Base-by-base conservation (phyloP, 1,140 invertebrate genomes). In the Eufriesea mexicana region DNA sequence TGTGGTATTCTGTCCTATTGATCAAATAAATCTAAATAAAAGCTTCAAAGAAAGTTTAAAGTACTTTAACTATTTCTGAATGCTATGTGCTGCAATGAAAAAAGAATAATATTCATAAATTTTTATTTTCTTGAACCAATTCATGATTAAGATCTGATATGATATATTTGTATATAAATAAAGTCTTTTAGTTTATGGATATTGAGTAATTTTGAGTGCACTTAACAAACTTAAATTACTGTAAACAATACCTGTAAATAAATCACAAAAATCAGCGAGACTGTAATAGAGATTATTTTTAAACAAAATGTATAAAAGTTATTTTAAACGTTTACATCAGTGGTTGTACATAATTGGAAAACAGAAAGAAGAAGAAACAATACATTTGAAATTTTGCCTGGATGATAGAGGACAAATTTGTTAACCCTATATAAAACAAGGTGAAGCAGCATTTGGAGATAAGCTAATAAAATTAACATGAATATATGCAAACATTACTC, bases 401-500 rank as follows among this genome's bases (percentile, higher is more conserved):
- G 93, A 94, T 90, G 92, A 93, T 76, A 93, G 91, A 92, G 90
- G 90, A 91, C 79, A 92, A 78, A 86, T 85, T 91, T 94, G 89
- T 91, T 94, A 93, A 93, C 91, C 92, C 93, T 94, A 90, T 74
- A 78, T 88, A 89, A 64, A 89, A 66, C 66, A 90, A 93, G 93
- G 93, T 94, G 89, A 81, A 20, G 49, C 42, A 10, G 16, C 23
- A 45, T 64, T 47, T 54, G 5, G 16, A 42, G 5, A 70, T 45
- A 55, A 42, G 9, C 5, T 54, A 51, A 35, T 77, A 28, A 51
- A 55, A 62, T 23, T 14, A 16, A 20, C 28, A 12, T 55, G 5
- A 42, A 35, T 68, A 16, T 23, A 2, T 5, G 18, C n/a, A n/a
- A 18, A 23, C 59, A 10, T 73, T 20, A 8, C 16, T 61, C 67